These are phyloP conservation scores for Bombylius major DNA, from an alignment of 2,888 invertebrate genomes.

Conservation along the genomic window DNA sequence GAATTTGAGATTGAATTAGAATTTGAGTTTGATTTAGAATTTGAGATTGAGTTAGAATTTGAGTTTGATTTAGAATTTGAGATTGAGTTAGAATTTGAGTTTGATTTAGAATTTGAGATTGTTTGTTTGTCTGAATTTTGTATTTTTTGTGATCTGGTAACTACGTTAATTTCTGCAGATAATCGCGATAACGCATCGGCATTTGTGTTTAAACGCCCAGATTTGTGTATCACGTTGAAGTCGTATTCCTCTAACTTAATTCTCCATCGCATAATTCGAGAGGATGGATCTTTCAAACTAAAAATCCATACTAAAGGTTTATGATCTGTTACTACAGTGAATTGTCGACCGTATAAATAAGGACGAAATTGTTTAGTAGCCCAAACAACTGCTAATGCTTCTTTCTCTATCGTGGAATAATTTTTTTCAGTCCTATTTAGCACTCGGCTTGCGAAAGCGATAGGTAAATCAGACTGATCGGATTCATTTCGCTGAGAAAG, in stretches of 20 bases:
- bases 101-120: too few relatives aligned
- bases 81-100: too few relatives aligned
- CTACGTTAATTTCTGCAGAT: not conserved
- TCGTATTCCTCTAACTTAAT: conserved; percentile 21
- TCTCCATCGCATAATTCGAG: conserved; percentile 19
- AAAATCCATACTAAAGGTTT: conserved; percentile 19
- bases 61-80: too few relatives aligned
- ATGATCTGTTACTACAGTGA: conserved; percentile 21
- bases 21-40: too few relatives aligned
- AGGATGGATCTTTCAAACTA: conserved; percentile 16
- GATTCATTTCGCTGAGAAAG: conserved; percentile 14
- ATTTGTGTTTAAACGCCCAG: conserved; percentile 14
- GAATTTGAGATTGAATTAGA: too few relatives aligned
- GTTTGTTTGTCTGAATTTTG: too few relatives aligned
- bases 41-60: too few relatives aligned
- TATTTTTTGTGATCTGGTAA: too few relatives aligned
- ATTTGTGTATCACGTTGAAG: conserved; percentile 17
- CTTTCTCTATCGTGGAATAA: conserved; percentile 19
- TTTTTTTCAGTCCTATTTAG: conserved; percentile 17
- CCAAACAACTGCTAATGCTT: conserved; percentile 16
- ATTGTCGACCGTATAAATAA: conserved; percentile 19
- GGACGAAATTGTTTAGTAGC: conserved; percentile 17
- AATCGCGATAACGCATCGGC: conserved; percentile 8
- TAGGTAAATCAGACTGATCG: conserved; percentile 14
- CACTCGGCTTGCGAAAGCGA: conserved; percentile 19